A percentile compares a stretch with the other conserved stretches of the same genome.
phyloP scores from a whole-genome alignment of 2,888 invertebrate species.

The Eurois occulta region DNA sequence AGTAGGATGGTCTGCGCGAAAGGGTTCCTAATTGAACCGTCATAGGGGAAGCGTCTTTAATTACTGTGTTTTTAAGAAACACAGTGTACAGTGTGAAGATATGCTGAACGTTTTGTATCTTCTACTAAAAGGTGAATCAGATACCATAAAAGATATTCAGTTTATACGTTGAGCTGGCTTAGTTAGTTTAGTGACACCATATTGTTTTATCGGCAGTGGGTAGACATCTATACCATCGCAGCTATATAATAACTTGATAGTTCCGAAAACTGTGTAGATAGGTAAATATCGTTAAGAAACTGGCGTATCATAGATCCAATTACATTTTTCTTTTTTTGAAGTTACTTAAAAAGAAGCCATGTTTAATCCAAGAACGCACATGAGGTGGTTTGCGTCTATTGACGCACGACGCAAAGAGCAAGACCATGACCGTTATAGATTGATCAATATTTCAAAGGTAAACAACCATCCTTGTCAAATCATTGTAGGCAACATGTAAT shows the following conservation, averaged over 20 bases:
- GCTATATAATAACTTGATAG: neutral
- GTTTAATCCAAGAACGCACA: neutral
- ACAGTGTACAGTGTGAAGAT: conserved; percentile 2
- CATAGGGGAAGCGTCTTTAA: conserved; percentile 41
- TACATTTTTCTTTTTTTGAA: neutral
- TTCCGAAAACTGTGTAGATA: neutral
- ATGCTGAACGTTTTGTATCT: conserved; percentile 1
- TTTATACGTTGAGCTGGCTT: neutral
- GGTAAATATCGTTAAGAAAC: neutral
- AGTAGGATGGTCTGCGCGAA: conserved; percentile 3
- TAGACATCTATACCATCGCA: too few species aligned
- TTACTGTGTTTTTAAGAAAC: conserved; percentile 53
- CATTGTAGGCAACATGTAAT: conserved; percentile 25
- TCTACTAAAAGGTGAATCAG: neutral
- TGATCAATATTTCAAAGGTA: neutral
- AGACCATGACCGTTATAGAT: neutral
- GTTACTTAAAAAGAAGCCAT: neutral
- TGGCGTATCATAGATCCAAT: neutral
- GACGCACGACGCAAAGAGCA: too few species aligned
- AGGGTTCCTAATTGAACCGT: conserved; percentile 57
- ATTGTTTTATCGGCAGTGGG: too few species aligned
- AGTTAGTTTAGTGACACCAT: neutral
- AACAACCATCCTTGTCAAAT: neutral
- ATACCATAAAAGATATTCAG: neutral
- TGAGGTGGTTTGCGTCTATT: neutral